Base-by-base conservation (phyloP, 2,888 invertebrate genomes). In the Orthosia incerta region DNA sequence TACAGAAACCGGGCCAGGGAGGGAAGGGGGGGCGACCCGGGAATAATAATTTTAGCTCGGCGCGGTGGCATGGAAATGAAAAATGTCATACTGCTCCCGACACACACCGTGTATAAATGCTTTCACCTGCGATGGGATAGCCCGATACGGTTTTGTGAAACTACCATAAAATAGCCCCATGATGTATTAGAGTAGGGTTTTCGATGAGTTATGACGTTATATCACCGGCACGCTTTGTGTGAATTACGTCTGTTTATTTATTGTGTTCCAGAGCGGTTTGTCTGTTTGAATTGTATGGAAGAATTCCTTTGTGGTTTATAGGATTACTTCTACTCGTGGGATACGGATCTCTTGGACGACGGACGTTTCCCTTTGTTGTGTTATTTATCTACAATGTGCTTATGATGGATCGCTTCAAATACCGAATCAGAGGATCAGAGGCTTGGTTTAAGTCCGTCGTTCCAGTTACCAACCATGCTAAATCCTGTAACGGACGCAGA, bases 21-120 rank as follows among this genome's bases (percentile, higher is more conserved):
- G 80, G 79, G 76, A 72, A 45, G 45, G 45, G 78, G 85, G 85
- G 86, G 85, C 81, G 86, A 86, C 87, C 89, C 88, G 90, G 90
- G 90, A 86, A 90, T 91, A 89, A 91, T 91, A 91, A 91, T 91
- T 92, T 91, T 89, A 92, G 90, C 92, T 88, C 89, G 83, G 79
- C 89, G 89, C 90, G 89, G 82, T 88, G 88, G 88, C 87, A 85
- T 91, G 90, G 89, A 91, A 90, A 92, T 93, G 91, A 92, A 92
- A 91, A 93, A 93, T 93, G 90, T 90, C 91, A 88, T 84, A 85
- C 87, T 86, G 84, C 83, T 84, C 83, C 80, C 83, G 84, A 83
- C 84, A 82, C 82, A 77, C 77, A 76, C 76, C 79, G 73, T 83
- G 80, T 84, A 76, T 85, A 79, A 86, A 83, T 83, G 85, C 86